Evolutionary conservation across 2,797 vertebrate genomes (phyloP).

Genomic region (Phrynocephalus vlangalii): DNA sequence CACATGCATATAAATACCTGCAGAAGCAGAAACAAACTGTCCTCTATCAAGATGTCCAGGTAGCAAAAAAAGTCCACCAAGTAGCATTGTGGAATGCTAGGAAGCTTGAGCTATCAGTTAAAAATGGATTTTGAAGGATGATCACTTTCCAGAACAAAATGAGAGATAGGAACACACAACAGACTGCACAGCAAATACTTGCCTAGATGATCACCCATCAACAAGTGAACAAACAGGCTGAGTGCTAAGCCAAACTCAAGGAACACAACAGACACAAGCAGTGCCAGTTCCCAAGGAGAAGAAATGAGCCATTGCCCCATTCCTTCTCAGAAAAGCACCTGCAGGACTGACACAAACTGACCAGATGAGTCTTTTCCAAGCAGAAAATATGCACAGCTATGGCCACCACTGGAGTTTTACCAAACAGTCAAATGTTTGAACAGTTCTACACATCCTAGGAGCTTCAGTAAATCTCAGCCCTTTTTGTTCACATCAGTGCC

Average conservation of each 20-base stretch:
- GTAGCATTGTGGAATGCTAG: neutral
- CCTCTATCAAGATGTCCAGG: neutral
- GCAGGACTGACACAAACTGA: neutral
- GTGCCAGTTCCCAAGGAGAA: neutral
- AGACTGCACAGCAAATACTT: neutral
- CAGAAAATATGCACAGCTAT: neutral
- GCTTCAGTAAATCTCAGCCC: neutral
- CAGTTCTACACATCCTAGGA: neutral
- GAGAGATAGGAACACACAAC: neutral
- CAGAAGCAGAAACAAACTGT: neutral
- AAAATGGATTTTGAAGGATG: neutral
- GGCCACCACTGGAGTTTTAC: neutral
- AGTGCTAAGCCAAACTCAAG: neutral
- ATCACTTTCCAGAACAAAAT: neutral
- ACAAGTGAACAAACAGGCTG: too few relatives aligned
- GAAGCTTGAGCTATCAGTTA: neutral
- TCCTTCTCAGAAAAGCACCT: neutral
- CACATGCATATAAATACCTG: neutral
- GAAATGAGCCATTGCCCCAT: neutral
- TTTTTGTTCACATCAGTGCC: too few relatives aligned
- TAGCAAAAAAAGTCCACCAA: neutral
- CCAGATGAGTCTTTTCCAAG: neutral
- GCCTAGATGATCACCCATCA: neutral
- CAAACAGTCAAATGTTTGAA: neutral
- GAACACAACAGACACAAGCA: neutral